phyloP scores from a whole-genome alignment of 1,140 invertebrate species.

The Meloidogyne hapla region DNA sequence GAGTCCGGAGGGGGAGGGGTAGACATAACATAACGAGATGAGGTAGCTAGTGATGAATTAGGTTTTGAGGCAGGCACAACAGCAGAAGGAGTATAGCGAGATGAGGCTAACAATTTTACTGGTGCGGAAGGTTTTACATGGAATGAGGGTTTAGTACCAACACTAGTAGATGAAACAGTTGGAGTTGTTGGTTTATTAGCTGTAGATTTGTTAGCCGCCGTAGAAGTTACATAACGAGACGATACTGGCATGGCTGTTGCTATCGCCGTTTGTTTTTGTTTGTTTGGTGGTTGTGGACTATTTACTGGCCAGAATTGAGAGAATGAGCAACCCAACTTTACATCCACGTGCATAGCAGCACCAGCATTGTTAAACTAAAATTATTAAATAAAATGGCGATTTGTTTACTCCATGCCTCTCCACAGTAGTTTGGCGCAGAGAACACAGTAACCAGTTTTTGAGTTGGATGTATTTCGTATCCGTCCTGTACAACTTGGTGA shows the following conservation, averaged over 20 bases:
- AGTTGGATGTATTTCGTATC: conserved; percentile 70
- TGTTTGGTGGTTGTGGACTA: not conserved
- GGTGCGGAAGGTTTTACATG: not conserved
- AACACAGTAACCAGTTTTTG: conserved; percentile 60
- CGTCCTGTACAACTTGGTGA: conserved; percentile 66
- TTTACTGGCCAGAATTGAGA: not conserved
- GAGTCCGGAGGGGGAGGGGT: not conserved
- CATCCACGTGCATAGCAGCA: not conserved
- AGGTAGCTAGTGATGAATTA: not conserved
- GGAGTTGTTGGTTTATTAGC: not conserved
- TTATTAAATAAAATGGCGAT: not conserved
- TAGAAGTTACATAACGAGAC: not conserved
- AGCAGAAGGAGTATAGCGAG: not conserved
- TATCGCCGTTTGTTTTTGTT: not conserved
- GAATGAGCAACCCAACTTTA: not conserved
- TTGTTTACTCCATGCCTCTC: conserved; percentile 67
- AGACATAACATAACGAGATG: not conserved
- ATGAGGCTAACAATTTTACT: not conserved
- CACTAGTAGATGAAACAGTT: not conserved
- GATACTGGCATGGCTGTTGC: not conserved
- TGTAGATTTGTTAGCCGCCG: not conserved
- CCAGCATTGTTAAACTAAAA: conserved; percentile 1
- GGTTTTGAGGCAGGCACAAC: not conserved
- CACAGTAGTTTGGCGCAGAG: conserved; percentile 65
- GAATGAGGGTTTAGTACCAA: not conserved